phyloP scores from a whole-genome alignment of 2,113 vertebrate species.

The Ptyas mucosa region DNA sequence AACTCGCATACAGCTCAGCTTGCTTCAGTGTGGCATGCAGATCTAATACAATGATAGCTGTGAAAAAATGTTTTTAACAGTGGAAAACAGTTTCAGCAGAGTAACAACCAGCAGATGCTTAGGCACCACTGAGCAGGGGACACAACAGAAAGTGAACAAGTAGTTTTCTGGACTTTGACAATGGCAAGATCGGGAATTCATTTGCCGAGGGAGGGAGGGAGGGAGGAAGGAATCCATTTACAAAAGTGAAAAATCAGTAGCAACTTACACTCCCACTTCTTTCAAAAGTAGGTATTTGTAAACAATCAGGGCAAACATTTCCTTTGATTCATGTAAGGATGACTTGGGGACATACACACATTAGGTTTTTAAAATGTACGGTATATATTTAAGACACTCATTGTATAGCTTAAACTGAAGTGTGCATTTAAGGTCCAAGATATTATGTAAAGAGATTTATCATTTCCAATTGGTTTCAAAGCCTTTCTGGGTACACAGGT shows the following conservation, averaged over 20 bases:
- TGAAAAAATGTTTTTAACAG: constrained; percentile 57
- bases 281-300: constrained; percentile 53
- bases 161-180: constrained; percentile 48
- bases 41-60: constrained; percentile 67
- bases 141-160: constrained; percentile 59
- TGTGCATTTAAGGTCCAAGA: too few relatives aligned
- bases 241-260: constrained; percentile 48
- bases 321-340: constrained; percentile 34
- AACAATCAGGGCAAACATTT: constrained; percentile 57
- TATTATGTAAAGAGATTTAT: not conserved
- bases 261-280: constrained; percentile 50
- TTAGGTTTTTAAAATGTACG: not conserved
- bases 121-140: constrained; percentile 65
- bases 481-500: not conserved
- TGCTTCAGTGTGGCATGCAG: constrained; percentile 71
- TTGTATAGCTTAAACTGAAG: not conserved
- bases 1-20: constrained; percentile 64
- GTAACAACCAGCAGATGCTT: constrained; percentile 64
- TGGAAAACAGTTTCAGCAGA: constrained; percentile 62
- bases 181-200: constrained; percentile 53
- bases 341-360: constrained; percentile 13
- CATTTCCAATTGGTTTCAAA: not conserved
- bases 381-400: not conserved
- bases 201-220: constrained; percentile 38
- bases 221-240: not conserved